Conservation (phyloP, 2,888 invertebrate genomes). For the Hecatera dysodea region DNA sequence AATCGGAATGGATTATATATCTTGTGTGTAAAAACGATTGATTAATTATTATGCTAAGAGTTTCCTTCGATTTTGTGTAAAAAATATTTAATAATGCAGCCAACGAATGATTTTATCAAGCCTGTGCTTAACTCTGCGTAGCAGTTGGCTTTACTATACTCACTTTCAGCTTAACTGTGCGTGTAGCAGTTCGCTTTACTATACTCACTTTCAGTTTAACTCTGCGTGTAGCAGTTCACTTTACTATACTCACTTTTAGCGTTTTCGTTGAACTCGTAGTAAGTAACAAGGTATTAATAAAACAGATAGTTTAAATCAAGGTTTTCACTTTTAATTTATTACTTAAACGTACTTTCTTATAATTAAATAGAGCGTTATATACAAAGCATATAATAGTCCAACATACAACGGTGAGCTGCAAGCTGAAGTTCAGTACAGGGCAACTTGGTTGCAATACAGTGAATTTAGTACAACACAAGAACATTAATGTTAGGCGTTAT, state of each 20-base stretch:
- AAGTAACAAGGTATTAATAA: slow-evolving; percentile 43
- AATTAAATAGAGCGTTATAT: slow-evolving; percentile 77
- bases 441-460: slow-evolving; percentile 83
- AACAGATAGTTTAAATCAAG: slow-evolving; percentile 56
- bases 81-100: slow-evolving; percentile 2
- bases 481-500: slow-evolving; percentile 73
- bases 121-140: neutral
- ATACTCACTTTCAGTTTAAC: neutral
- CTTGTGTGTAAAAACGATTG: slow-evolving; percentile 38
- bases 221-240: neutral
- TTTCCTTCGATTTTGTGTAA: slow-evolving; percentile 9
- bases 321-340: slow-evolving; percentile 73
- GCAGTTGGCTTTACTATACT: neutral
- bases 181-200: neutral
- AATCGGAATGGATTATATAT: slow-evolving; percentile 39
- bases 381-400: slow-evolving; percentile 78
- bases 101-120: neutral
- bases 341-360: slow-evolving; percentile 66
- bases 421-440: slow-evolving; percentile 74
- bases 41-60: slow-evolving; percentile 12
- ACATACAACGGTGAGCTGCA: slow-evolving; percentile 73
- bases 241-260: neutral
- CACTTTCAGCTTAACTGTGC: neutral
- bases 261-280: neutral
- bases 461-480: slow-evolving; percentile 71